Evolutionary conservation across 2,113 vertebrate genomes (phyloP), one percentile per base, ranked within the genome.

Genomic region (Terrapene triunguis): DNA sequence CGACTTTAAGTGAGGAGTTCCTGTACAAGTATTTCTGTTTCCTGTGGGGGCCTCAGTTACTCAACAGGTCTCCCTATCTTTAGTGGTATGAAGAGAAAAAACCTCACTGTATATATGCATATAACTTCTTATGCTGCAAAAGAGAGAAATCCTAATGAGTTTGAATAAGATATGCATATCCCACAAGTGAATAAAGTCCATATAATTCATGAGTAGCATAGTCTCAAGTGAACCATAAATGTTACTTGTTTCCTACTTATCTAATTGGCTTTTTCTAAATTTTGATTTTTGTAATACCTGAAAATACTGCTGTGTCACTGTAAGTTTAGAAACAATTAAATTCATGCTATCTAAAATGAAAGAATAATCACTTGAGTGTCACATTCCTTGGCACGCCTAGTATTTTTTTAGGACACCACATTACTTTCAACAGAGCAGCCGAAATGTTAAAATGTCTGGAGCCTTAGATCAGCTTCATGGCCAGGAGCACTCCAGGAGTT

Each of bases 121-220:
- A 95, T 5, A 14, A 83, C 38, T 62, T 91, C 51, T 88, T 88
- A n/a, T 91, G 65, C 72, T 81, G 84, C 95, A 92, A 83, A 74
- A 69, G 76, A 93, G 11, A 12, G 38, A 74, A 97, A 94, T 88
- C 82, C 95, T 93, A 96, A 88, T 89, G 47, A 97, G 94, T 47
- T 85, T 48, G 19, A 97, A 72, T 22, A 86, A 96, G 59, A 96
- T 84, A 91, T 90, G 84, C 65, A 91, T 47, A 92, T 78, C n/a
- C 93, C 59, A 82, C 89, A 95, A 96, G 38, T 59, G 72, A 97
- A 95, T 93, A 89, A 94, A 94, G 87, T 83, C 80, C 83, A 32
- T 92, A 53, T 79, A 96, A 93, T 90, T 97, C 83, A 95, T 44
- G 93, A 93, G 53, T 27, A 87, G 54, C 80, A 92, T 84, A 92